Conservation (phyloP, 2,888 invertebrate genomes). For the Perizoma affinitatum region DNA sequence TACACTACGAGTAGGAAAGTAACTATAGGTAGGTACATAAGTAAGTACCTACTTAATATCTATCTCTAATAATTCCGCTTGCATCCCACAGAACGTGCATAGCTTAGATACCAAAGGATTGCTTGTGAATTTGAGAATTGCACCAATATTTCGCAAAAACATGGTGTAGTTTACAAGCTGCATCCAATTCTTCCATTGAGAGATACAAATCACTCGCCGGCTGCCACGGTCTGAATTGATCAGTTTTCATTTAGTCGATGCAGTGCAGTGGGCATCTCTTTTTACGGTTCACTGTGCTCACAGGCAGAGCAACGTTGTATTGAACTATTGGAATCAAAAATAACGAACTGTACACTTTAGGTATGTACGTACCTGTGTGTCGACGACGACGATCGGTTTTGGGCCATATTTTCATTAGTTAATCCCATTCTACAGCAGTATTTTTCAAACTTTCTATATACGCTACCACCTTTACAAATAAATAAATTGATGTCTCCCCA, state of each 20-base stretch:
- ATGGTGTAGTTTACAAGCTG: slow-evolving; percentile 1
- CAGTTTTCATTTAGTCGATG: slow-evolving; percentile 48
- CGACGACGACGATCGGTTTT: no score
- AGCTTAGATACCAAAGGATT: not conserved
- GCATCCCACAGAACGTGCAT: slow-evolving; percentile 27
- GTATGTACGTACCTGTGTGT: no score
- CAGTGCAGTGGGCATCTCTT: slow-evolving; percentile 7
- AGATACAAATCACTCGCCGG: slow-evolving; percentile 44
- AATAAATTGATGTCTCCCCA: no score
- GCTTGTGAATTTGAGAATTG: no score
- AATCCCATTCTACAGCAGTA: no score
- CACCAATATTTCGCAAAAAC: no score
- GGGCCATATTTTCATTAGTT: no score
- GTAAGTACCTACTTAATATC: no score
- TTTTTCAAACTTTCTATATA: no score
- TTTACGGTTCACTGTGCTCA: not conserved
- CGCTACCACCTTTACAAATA: no score
- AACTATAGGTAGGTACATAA: no score
- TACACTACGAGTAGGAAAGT: slow-evolving; percentile 13
- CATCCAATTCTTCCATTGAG: slow-evolving; percentile 20
- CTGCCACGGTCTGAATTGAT: slow-evolving; percentile 28
- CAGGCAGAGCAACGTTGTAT: not conserved
- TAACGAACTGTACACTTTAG: not conserved
- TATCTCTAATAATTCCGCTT: slow-evolving; percentile 9
- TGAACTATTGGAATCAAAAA: not conserved